These are phyloP conservation scores for Sipha maydis DNA, from an alignment of 2,888 invertebrate genomes.

Conservation along the genomic window DNA sequence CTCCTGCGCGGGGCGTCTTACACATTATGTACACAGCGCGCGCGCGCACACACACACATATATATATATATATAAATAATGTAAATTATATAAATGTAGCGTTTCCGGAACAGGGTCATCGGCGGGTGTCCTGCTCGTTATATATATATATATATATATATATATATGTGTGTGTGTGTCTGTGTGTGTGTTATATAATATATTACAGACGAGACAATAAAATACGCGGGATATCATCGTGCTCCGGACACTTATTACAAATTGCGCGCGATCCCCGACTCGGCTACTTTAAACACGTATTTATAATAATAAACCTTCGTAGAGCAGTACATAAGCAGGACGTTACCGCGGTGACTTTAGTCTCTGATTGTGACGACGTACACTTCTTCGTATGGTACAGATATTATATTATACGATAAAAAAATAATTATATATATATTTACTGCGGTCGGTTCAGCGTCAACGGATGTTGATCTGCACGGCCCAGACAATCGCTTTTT, in stretches of 20 bases:
- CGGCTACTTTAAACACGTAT: background rate
- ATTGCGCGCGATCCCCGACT: background rate
- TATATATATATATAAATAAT: background rate
- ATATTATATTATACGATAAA: too few species aligned
- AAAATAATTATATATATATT: background rate
- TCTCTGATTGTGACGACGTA: background rate
- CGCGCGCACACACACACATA: too few species aligned
- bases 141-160: too few species aligned
- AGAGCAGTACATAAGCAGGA: background rate
- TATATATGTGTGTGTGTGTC: too few species aligned
- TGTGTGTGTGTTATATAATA: too few species aligned
- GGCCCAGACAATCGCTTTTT: background rate
- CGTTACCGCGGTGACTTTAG: background rate
- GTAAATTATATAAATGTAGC: too few species aligned
- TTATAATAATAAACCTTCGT: background rate
- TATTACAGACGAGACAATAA: background rate
- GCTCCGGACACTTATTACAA: conserved; percentile 3
- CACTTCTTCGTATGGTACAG: too few species aligned
- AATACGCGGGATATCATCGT: background rate
- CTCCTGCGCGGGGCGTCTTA: background rate
- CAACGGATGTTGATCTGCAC: background rate
- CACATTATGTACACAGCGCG: background rate
- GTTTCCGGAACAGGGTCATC: too few species aligned
- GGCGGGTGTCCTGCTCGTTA: too few species aligned
- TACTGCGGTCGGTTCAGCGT: background rate